Conservation (phyloP, 1,140 invertebrate species). For the Hypsibius dujardini region DNA sequence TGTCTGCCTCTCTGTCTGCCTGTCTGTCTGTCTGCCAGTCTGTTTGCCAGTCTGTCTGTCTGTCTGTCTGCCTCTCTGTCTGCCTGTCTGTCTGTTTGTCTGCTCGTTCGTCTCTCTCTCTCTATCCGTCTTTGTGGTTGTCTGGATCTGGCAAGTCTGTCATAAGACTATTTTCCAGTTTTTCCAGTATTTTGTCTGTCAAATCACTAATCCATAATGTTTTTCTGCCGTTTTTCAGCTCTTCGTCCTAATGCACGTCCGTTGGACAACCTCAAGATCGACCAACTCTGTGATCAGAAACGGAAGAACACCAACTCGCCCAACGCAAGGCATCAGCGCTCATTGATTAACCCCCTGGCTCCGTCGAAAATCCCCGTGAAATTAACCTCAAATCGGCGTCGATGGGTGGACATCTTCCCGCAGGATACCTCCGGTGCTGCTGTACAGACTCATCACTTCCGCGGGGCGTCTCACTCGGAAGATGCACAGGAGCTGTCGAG, state of each 20-base stretch:
- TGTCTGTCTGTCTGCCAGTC: too few relatives aligned
- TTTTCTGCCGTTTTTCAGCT: not conserved
- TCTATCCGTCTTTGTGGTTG: not conserved
- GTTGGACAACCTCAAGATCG: conserved; percentile 1
- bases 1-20: too few relatives aligned
- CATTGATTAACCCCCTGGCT: conserved; percentile 78
- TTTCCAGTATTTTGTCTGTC: not conserved
- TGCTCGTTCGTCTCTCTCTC: not conserved
- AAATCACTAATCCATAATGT: not conserved
- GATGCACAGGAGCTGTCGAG: conserved; percentile 18
- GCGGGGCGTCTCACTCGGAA: conserved; percentile 21
- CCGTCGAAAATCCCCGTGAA: conserved; percentile 90
- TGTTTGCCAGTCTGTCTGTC: too few relatives aligned
- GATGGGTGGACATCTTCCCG: conserved; percentile 98
- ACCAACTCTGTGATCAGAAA: not conserved
- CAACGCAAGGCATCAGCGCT: conserved; percentile 19
- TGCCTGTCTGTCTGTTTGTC: too few relatives aligned
- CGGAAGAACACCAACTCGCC: not conserved
- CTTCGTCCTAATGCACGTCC: conserved; percentile 14
- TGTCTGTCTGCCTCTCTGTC: too few relatives aligned
- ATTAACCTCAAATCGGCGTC: conserved; percentile 76
- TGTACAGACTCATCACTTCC: conserved; percentile 30
- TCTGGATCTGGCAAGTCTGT: not conserved
- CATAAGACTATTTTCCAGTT: not conserved
- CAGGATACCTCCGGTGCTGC: conserved; percentile 39